phyloP scores from a whole-genome alignment of 2,113 vertebrate genomes.

The Pteruthius melanotis region DNA sequence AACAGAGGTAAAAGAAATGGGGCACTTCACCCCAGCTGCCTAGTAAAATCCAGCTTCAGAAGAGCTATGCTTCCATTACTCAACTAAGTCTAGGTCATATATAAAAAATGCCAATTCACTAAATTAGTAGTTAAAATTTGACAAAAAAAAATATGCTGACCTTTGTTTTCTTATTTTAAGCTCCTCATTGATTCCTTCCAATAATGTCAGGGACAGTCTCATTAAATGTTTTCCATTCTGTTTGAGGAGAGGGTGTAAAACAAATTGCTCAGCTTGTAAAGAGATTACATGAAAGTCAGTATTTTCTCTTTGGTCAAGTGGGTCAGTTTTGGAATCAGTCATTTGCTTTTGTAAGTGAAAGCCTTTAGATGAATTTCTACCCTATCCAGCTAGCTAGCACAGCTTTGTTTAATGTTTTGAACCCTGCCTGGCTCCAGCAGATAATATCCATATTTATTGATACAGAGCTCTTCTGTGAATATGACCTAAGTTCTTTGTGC shows the following conservation, averaged over 20 bases:
- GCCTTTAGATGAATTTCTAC: not conserved
- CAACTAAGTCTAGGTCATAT: not conserved
- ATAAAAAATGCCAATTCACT: not conserved
- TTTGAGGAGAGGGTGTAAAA: constrained; percentile 11
- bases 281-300: not conserved
- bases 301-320: constrained; percentile 12
- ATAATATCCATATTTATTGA: constrained; percentile 13
- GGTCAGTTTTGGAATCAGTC: not conserved
- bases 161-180: not conserved
- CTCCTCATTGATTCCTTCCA: not conserved
- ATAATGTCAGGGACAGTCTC: not conserved
- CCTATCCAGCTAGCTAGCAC: not conserved
- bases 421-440: not conserved
- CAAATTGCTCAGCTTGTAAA: not conserved
- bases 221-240: not conserved
- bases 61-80: not conserved
- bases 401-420: constrained; percentile 22
- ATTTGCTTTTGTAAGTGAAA: not conserved
- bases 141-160: not conserved
- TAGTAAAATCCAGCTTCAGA: not conserved
- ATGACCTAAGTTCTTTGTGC: not conserved
- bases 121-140: not conserved
- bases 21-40: not conserved
- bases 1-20: not conserved
- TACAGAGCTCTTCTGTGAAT: not conserved